Evolutionary conservation across 2,888 invertebrate genomes (phyloP), one percentile per base, ranked within the genome.

Genomic region (Andrena chrysosceles): DNA sequence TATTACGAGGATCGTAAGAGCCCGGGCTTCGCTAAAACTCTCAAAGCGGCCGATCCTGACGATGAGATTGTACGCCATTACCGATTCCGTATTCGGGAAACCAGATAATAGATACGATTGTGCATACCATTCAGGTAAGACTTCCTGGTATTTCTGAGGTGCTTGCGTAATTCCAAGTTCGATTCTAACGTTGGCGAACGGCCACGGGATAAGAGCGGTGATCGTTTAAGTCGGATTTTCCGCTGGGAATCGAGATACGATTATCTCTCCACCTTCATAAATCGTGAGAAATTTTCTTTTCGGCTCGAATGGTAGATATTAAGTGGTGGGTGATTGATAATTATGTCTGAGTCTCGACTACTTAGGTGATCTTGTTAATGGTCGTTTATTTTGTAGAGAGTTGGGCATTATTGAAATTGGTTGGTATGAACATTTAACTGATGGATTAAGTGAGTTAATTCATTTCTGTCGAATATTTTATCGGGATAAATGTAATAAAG

Each of bases 161-260:
- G 80, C 85, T 90, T 90, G 83, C 89, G 89, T 88, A 90, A 90
- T 85, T 56, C 85, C 66, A 60, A 68, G 26, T 71, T 56, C 54
- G 64, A 81, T 72, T 73, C 74, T 78, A 83, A 76, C 78, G 66
- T 4, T 74, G 71, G 67, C 26, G 64, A 60, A 33, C 60, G 42
- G 35, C 52, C 64, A 49, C 54, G 23, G 2, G 20, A 33, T 68
- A n/a, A 16, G 2, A 8, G 16, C 35, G 23, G 33, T 35, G 54
- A 31, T 35, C 20, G 23, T 63, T 56, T 13, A 13, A 16, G 49
- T 48, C 10, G 13, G 23, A 31, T 26, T 33, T 63, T 35, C 10
- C 6, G 26, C 52, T 59, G 23, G 16, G 48, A 71, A 42, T 59
- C 42, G 26, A 31, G 26, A 31, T 8, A 10, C 42, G 42, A 42